Evolutionary conservation across 2,113 vertebrate species (phyloP), one percentile per base, ranked within the genome.

Genomic region (Amia ocellicauda): DNA sequence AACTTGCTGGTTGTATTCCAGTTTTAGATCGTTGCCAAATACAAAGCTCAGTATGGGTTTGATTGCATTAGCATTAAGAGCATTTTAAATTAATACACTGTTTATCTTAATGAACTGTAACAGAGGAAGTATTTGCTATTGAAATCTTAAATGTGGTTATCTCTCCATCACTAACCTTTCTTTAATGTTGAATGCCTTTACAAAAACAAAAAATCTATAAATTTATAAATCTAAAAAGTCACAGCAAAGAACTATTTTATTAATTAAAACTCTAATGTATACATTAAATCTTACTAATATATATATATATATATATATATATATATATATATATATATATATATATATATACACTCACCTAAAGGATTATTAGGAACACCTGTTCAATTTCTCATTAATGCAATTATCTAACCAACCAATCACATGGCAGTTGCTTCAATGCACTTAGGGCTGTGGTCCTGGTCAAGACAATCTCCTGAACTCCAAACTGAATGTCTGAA

Each of bases 1-100:
- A 56, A 56, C 27, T 56, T 16, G 10, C 29, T 56, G 53, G 53
- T 56, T 28, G 53, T 29, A 31, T 56, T 56, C 53, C 53, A 56
- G 29, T 31, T 28, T 29, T 24, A 56, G 29, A 56, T 31, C 27
- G 5, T 17, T 56, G 27, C 53, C 4, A 56, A 56, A 56, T 17
- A 4, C 16, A 29, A 56, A n/a, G 7, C 13, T 19, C 26, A 9
- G 53, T n/a, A 19, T 24, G 13, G 2, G 53, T 28, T 28, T 56
- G 28, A 56, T 56, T 56, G 26, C 53, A 31, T 11, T 55, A 28
- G 53, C 53, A 28, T 7, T 56, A 56, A 36, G 11, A 28, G 53
- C 3, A 28, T 26, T 17, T 56, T 26, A 56, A 31, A n/a, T 56
- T 19, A 56, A 56, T 56, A 26, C 51, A 24, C 22, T 53, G 53